Percentiles rank a stretch among this genome's conserved stretches.
phyloP scores from a whole-genome alignment of 2,888 invertebrate genomes.

The Heliconius sara region DNA sequence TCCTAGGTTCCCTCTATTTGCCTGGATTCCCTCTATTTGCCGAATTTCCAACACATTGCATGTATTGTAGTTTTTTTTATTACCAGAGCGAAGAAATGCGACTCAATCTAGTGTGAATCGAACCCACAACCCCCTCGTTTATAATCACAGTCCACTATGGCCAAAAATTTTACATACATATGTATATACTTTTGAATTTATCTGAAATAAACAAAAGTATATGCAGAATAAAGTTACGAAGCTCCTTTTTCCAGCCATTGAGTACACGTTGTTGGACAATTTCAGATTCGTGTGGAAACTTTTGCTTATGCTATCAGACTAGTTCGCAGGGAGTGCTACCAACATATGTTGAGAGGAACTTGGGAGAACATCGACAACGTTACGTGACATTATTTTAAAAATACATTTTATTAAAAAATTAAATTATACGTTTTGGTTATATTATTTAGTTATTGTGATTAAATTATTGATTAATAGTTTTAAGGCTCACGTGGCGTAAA shows the following conservation, averaged over 20 bases:
- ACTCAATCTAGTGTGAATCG: no score
- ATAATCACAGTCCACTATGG: no score
- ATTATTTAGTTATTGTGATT: background rate
- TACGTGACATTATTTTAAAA: background rate
- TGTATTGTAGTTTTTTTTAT: no score
- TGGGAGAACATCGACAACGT: background rate
- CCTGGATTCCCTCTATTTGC: no score
- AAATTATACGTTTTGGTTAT: background rate
- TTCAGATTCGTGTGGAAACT: constrained; percentile 20
- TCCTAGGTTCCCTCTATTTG: no score
- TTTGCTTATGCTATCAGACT: constrained; percentile 27
- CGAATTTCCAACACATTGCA: no score
- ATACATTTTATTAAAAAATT: background rate
- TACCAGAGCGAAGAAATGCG: no score
- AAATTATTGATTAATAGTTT: no score
- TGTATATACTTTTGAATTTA: background rate
- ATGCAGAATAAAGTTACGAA: constrained; percentile 3
- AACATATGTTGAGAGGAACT: constrained; percentile 25
- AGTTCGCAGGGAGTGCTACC: constrained; percentile 10
- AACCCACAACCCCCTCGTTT: no score
- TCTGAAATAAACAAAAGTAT: background rate
- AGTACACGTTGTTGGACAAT: constrained; percentile 22
- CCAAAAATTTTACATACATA: background rate
- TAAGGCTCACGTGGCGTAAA: no score
- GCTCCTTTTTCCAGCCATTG: constrained; percentile 24